Percentiles rank a stretch among this genome's conserved stretches.
Conservation (phyloP, 2,888 invertebrate species). For the Cheilosia scutellata region DNA sequence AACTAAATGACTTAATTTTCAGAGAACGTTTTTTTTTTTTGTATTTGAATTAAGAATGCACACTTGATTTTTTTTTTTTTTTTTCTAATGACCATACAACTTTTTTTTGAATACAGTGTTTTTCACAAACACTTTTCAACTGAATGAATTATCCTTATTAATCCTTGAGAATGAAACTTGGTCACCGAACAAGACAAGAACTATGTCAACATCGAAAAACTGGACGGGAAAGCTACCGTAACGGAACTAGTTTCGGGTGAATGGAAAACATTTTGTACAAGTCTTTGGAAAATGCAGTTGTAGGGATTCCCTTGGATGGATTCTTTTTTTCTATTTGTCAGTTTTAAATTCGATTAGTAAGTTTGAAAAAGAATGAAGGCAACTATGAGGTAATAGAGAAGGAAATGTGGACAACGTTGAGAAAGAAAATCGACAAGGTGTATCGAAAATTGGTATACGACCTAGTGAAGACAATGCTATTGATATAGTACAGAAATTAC, state of each 20-base stretch:
- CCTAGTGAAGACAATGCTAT: background rate
- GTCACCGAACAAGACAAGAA: constrained; percentile 1
- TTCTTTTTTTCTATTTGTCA: background rate
- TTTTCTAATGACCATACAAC: background rate
- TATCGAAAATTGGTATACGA: constrained; percentile 10
- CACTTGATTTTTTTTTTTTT: too few species aligned
- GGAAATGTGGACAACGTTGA: background rate
- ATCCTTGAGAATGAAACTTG: background rate
- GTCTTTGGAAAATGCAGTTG: constrained; percentile 55
- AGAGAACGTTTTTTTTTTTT: background rate
- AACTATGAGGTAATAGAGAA: constrained; percentile 24
- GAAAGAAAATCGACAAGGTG: background rate
- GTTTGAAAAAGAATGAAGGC: constrained; percentile 20
- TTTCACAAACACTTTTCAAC: constrained; percentile 7
- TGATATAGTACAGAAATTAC: background rate
- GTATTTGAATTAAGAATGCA: too few species aligned
- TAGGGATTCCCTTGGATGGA: constrained; percentile 54
- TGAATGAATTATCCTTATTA: constrained; percentile 24
- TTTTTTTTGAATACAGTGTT: background rate
- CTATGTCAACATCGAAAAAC: constrained; percentile 16
- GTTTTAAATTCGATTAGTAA: constrained; percentile 65
- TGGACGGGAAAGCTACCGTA: constrained; percentile 43
- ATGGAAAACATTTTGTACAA: constrained; percentile 47
- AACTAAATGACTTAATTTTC: background rate
- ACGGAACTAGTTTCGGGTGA: constrained; percentile 55